phyloP scores from a whole-genome alignment of 2,113 vertebrate species.

The Mugil cephalus region DNA sequence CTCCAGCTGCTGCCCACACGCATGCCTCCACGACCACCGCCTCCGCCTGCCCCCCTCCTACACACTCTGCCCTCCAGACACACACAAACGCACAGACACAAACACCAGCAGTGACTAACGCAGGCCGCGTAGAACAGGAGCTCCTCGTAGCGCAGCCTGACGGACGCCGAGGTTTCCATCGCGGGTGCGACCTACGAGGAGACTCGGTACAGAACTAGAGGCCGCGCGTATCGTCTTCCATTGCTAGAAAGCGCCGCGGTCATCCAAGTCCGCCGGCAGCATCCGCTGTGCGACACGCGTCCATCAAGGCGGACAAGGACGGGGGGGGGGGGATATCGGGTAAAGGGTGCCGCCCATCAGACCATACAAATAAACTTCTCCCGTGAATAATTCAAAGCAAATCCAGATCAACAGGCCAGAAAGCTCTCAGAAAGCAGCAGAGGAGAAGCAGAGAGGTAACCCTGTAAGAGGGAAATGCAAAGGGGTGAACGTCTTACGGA shows the following conservation, averaged over 20 bases:
- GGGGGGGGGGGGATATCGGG: constrained; percentile 33
- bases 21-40: constrained; percentile 78
- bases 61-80: constrained; percentile 69
- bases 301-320: constrained; percentile 34
- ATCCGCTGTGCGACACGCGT: constrained; percentile 12
- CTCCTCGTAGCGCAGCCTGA: constrained; percentile 51
- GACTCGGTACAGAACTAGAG: not conserved
- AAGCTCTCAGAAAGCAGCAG: not conserved
- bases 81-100: constrained; percentile 75
- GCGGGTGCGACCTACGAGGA: not conserved
- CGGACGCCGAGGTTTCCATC: constrained; percentile 1
- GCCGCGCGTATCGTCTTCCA: not conserved
- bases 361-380: constrained; percentile 46
- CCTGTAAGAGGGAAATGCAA: constrained; percentile 52
- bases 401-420: constrained; percentile 42
- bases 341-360: constrained; percentile 23
- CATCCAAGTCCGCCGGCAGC: not conserved
- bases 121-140: constrained; percentile 69
- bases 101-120: constrained; percentile 69
- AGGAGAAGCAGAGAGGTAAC: constrained; percentile 61
- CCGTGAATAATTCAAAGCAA: constrained; percentile 74
- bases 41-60: constrained; percentile 44
- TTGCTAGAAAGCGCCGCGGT: not conserved
- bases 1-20: constrained; percentile 84
- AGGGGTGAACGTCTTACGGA: constrained; percentile 40